Conservation (phyloP, 2,113 vertebrate species). For the Vidua macroura region DNA sequence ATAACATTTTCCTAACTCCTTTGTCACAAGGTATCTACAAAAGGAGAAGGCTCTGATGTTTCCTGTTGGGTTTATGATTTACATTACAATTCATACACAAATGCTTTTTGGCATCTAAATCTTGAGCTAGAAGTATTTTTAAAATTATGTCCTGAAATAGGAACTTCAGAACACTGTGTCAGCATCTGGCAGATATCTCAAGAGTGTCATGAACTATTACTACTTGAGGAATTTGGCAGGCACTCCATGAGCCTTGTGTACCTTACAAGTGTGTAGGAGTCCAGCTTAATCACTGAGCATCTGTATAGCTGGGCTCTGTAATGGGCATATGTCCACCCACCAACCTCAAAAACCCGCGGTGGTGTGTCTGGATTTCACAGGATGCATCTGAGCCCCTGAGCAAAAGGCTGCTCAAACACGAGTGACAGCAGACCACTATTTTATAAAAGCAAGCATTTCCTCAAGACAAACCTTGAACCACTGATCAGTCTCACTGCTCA, state of each 20-base stretch:
- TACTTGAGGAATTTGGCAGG: constrained; percentile 62
- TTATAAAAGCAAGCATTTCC: neutral
- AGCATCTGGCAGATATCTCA: constrained; percentile 64
- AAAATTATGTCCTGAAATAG: constrained; percentile 66
- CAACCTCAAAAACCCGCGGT: neutral
- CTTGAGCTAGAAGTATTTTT: constrained; percentile 56
- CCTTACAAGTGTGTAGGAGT: constrained; percentile 41
- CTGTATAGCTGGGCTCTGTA: neutral
- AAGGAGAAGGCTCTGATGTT: constrained; percentile 39
- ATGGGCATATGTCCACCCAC: neutral
- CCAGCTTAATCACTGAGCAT: constrained; percentile 25
- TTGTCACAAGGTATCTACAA: neutral
- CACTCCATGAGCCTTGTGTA: neutral
- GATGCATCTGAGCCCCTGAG: neutral
- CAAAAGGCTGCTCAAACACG: neutral
- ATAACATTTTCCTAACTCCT: neutral
- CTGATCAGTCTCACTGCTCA: neutral
- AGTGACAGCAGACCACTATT: neutral
- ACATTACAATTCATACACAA: constrained; percentile 48
- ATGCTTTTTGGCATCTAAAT: constrained; percentile 57
- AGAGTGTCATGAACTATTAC: constrained; percentile 57
- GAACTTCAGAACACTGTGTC: constrained; percentile 51
- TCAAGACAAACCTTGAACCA: neutral
- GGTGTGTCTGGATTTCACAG: neutral
- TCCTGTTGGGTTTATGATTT: constrained; percentile 53